Base-by-base conservation (phyloP, 1,140 invertebrate genomes). In the Macrocentrus cingulum region DNA sequence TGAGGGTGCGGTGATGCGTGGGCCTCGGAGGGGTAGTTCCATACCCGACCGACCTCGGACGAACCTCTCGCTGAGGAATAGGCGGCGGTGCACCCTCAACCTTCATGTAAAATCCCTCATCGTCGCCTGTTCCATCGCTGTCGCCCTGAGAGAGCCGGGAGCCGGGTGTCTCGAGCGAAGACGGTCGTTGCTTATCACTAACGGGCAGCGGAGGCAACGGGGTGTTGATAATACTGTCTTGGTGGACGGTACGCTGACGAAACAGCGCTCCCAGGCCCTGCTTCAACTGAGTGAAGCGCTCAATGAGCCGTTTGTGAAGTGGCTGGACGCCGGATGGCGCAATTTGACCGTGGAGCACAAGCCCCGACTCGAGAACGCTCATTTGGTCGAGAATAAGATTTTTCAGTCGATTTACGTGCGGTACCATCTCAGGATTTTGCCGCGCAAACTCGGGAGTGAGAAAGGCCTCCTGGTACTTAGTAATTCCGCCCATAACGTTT, bases 401-500 rank as follows among this genome's bases (percentile, higher is more conserved):
- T 56, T 91, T 88, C 1, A 95, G 75, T 39, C 84, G 84, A 51
- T 87, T 85, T 1, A 94, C 90, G 66, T 93, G 86, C 0, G 85
- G 84, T 23, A 85, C 80, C 66, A 89, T 86, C 3, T 91, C 87
- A 1, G 89, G 87, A 69, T 90, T 87, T 1, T 87, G 83, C n/a
- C 84, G 82, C 0, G 87, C 78, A 70, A 93, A 96, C 57, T 94
- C 90, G 2, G 88, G 80, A 2, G 87, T 89, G 46, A 97, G 89
- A 74, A 98, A 97, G 2, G 94, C 93, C 65, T 95, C 90, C 65
- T 94, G 92, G 69, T 97, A 98, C 70, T 96, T 97, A 25, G 88
- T 89, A 46, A 97, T 92, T 6, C 95, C 95, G n/a, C 95, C 94
- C 84, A 94, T 94, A 0, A 98, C 95, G 64, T 94, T 94, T 0